Conservation (phyloP, 2,113 vertebrate genomes). For the Phaethornis superciliosus region DNA sequence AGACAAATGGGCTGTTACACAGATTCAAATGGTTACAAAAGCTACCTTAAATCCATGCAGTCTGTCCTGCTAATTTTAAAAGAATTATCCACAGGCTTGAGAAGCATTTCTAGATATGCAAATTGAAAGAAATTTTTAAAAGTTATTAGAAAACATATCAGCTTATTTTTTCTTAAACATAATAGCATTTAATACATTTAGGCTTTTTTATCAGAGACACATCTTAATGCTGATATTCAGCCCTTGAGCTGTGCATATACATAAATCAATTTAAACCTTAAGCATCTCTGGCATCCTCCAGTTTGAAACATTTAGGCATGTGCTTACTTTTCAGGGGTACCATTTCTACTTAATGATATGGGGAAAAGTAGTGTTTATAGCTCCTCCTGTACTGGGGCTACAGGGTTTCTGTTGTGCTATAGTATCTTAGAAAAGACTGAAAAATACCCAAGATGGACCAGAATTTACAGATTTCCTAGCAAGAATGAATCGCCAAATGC, state of each 20-base stretch:
- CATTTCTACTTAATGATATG: rapidly evolving
- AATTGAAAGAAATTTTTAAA: not conserved
- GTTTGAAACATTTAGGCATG: not conserved
- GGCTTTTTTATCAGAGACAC: not conserved
- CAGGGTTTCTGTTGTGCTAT: not conserved
- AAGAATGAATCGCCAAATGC: not conserved
- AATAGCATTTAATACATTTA: not conserved
- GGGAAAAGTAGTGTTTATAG: not conserved
- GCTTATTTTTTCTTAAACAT: not conserved
- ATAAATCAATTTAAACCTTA: not conserved
- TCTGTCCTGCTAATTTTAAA: not conserved
- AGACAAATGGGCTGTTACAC: not conserved
- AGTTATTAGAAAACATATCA: not conserved
- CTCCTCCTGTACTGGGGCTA: not conserved
- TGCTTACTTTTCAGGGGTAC: not conserved
- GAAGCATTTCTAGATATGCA: not conserved
- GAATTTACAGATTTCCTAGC: not conserved
- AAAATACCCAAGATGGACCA: not conserved
- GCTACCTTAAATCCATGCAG: not conserved
- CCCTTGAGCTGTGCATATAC: not conserved
- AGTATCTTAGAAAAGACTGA: not conserved
- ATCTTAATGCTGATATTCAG: not conserved
- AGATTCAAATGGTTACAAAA: not conserved
- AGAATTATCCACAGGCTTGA: not conserved
- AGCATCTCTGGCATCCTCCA: not conserved